Base-by-base conservation (phyloP, 2,113 vertebrate species). In the Pandion haliaetus region DNA sequence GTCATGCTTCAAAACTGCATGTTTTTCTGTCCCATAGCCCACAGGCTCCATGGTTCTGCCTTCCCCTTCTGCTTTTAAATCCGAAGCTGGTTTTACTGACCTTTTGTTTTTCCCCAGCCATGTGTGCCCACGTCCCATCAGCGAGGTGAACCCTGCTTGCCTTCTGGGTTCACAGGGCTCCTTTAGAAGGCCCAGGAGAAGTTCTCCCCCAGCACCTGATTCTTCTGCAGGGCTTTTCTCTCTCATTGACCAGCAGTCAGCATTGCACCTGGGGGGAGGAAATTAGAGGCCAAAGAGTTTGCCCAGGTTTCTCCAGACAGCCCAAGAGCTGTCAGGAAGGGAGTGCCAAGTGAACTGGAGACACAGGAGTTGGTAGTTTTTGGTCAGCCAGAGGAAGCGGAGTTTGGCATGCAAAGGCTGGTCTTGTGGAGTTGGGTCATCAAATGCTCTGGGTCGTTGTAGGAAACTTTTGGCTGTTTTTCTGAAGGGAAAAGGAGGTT, bases 251-350 rank as follows among this genome's bases (percentile, higher is more conserved):
- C 47, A 23, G 38, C 59, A 11, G 14, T 12, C 71, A 25, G 61
- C 14, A 1, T 23, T 23, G 25, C 45, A 17, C 20, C 36, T 5
- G 4, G 25, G 10, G 4, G 2, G 5, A 18, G 12, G 23, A 23
- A 69, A 12, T 2, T 9, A 5, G 52, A 50, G 14, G 17, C n/a
- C 36, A 10, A 58, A 73, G 59, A 32, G 10, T 23, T 50, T 32
- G 11, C n/a, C 87, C 21, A 2, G 21, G 38, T 67, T 52, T 59
- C 38, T 34, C 44, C 67, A 59, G 61, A 5, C 14, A 44, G 57
- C 47, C 38, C 36, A 9, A 52, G 78, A n/a, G 45, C 23, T 38
- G 45, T 6, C 12, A 5, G 44, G 52, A 44, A 19, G 28, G 45
- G 54, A 32, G 42, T 14, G 0, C 36, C 3, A 70, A 24, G 47